These are phyloP conservation scores for Phalacrocorax pelagicus DNA, from an alignment of 2,113 vertebrate genomes.

Conservation along the genomic window DNA sequence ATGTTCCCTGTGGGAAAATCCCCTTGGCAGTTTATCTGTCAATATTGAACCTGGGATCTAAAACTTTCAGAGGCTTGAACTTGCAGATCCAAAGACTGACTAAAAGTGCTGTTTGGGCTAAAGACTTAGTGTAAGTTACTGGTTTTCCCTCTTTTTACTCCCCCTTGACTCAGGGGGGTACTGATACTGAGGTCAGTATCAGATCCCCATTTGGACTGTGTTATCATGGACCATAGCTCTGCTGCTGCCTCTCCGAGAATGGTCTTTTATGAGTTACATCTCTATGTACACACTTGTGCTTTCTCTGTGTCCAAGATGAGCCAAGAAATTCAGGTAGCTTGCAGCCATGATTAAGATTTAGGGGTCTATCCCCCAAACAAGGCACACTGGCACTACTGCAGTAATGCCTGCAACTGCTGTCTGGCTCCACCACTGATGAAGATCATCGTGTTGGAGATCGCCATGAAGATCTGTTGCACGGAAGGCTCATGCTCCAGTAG, in stretches of 20 bases:
- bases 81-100: neutral
- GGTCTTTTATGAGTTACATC: neutral
- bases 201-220: neutral
- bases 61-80: neutral
- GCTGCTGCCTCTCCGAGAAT: neutral
- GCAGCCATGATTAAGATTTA: neutral
- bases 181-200: too few species aligned
- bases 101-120: neutral
- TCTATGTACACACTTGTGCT: fast-evolving
- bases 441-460: neutral
- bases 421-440: neutral
- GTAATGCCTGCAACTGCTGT: neutral
- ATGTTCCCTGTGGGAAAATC: neutral
- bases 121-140: neutral
- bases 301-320: neutral
- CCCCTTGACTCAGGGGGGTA: neutral
- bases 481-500: neutral
- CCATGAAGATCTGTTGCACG: neutral
- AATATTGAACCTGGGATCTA: neutral
- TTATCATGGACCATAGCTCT: neutral
- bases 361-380: neutral
- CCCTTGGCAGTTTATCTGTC: neutral
- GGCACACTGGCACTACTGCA: neutral
- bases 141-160: neutral
- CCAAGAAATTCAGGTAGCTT: neutral